Conservation (phyloP, 2,113 vertebrate genomes). For the Serilophus lunatus region DNA sequence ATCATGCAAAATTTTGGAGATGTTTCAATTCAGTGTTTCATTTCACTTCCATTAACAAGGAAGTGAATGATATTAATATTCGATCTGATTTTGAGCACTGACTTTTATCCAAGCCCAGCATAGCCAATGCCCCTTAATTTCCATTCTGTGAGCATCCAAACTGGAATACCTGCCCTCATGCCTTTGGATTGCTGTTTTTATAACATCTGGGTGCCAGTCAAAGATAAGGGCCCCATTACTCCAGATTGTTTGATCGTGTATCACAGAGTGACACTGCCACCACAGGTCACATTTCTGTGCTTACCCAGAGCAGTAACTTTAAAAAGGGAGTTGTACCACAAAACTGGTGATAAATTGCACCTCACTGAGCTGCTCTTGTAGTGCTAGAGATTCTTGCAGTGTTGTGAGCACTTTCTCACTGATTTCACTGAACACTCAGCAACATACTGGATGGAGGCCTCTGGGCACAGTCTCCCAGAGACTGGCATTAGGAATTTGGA, state of each 20-base stretch:
- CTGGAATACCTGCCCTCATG: background rate
- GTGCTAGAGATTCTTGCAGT: background rate
- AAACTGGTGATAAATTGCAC: background rate
- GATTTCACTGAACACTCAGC: background rate
- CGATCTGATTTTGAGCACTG: background rate
- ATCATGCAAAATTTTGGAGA: background rate
- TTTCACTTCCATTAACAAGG: background rate
- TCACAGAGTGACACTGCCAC: background rate
- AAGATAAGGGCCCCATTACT: background rate
- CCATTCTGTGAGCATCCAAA: background rate
- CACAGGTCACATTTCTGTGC: background rate
- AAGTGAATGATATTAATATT: background rate
- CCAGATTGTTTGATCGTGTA: background rate
- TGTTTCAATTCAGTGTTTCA: background rate
- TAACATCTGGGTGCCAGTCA: background rate
- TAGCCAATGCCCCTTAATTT: background rate
- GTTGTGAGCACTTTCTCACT: background rate
- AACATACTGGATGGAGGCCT: background rate
- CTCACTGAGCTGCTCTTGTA: background rate
- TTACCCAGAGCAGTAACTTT: background rate
- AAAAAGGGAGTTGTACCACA: background rate
- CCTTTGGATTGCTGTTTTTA: background rate
- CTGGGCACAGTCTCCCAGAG: fast-evolving
- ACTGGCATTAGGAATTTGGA: background rate
- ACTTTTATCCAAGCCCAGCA: background rate